phyloP scores from a whole-genome alignment of 2,113 vertebrate species.

The Xyrauchen texanus region DNA sequence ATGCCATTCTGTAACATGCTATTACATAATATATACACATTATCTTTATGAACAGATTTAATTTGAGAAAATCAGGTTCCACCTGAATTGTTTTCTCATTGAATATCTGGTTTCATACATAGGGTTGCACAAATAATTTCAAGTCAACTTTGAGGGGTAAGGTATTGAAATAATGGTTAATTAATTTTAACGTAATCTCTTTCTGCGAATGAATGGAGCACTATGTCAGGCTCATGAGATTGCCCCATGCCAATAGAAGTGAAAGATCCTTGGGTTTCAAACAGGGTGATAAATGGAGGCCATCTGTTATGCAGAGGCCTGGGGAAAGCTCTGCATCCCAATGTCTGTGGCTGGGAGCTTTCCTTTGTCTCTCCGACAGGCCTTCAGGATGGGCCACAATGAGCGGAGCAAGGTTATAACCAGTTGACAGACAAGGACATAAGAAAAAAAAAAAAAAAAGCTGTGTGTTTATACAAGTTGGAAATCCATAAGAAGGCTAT shows the following conservation, averaged over 20 bases:
- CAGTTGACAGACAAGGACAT: conserved; percentile 34
- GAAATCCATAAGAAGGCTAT: conserved; percentile 38
- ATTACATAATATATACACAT: no score
- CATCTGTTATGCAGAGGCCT: conserved; percentile 65
- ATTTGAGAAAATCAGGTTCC: no score
- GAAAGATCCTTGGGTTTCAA: conserved; percentile 62
- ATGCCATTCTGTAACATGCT: no score
- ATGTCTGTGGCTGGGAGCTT: conserved; percentile 62
- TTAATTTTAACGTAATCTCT: conserved; percentile 30
- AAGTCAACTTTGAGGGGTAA: neutral
- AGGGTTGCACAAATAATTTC: neutral
- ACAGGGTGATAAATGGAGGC: conserved; percentile 69
- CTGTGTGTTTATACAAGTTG: conserved; percentile 48
- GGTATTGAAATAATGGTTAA: conserved; percentile 4
- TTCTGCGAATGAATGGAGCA: conserved; percentile 1
- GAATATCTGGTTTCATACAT: neutral
- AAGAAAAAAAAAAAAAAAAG: conserved; percentile 37
- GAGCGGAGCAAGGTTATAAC: conserved; percentile 44
- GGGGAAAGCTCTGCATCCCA: conserved; percentile 61
- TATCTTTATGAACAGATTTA: no score
- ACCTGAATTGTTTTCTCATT: no score
- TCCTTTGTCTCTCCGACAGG: conserved; percentile 53
- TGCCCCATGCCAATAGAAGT: conserved; percentile 49
- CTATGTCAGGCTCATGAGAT: conserved; percentile 42
- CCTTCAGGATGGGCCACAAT: conserved; percentile 54